A percentile compares a stretch with the other conserved stretches of the same genome.
Conservation (phyloP, 2,888 invertebrate species). For the Micropterix aruncella region DNA sequence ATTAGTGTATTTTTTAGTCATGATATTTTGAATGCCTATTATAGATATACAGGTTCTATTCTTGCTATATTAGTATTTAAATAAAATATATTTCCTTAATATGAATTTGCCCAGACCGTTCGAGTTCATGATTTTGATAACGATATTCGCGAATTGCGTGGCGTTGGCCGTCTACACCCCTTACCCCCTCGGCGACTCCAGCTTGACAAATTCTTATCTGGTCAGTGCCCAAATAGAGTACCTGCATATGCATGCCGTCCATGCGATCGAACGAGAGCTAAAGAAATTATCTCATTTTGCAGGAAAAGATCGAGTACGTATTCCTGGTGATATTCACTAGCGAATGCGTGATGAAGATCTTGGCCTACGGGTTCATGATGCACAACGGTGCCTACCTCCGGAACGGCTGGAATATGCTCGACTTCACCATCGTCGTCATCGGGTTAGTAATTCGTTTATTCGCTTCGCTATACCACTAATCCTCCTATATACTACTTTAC, state of each 20-base stretch:
- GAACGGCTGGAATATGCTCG: conserved; percentile 96
- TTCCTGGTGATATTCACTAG: conserved; percentile 98
- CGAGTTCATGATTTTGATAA: conserved; percentile 96
- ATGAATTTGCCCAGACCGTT: conserved; percentile 92
- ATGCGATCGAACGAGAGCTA: conserved; percentile 1
- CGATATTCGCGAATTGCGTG: conserved; percentile 98
- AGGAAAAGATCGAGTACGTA: conserved; percentile 97
- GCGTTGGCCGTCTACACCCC: conserved; percentile 97
- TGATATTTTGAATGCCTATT: no score
- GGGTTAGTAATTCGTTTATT: conserved; percentile 54
- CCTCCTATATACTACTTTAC: background rate
- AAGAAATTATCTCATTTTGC: conserved; percentile 20
- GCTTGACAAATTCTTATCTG: conserved; percentile 85
- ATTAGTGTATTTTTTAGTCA: no score
- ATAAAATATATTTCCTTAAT: no score
- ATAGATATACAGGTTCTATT: no score
- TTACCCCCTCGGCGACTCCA: conserved; percentile 90
- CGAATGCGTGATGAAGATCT: conserved; percentile 97
- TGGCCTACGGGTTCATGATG: conserved; percentile 94
- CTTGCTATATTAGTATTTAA: no score
- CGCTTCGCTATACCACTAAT: background rate
- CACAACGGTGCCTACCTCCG: conserved; percentile 95
- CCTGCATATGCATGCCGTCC: background rate
- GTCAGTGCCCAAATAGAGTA: conserved; percentile 62
- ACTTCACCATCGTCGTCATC: conserved; percentile 96